phyloP scores from a whole-genome alignment of 2,888 invertebrate species.

The Aethes cnicana region DNA sequence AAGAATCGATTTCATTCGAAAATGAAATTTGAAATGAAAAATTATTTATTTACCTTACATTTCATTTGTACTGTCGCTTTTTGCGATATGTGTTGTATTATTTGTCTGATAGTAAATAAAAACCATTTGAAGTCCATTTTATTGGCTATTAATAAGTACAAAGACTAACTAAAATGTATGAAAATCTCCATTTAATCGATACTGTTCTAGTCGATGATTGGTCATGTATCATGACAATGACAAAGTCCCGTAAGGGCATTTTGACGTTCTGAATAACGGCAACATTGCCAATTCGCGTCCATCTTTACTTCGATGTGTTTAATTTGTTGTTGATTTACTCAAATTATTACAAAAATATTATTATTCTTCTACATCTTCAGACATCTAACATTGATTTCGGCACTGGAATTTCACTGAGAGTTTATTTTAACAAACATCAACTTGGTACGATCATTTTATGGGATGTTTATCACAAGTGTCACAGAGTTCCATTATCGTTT shows the following conservation, averaged over 20 bases:
- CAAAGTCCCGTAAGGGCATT: conserved; percentile 27
- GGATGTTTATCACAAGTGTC: conserved; percentile 66
- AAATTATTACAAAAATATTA: conserved; percentile 60
- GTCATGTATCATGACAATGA: conserved; percentile 12
- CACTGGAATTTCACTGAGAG: conserved; percentile 36
- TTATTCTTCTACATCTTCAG: conserved; percentile 36
- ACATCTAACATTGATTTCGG: conserved; percentile 36
- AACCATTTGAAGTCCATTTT: no score
- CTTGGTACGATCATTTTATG: conserved; percentile 45
- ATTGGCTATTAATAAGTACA: background rate
- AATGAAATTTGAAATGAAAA: no score
- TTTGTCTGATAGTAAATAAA: no score
- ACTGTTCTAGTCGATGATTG: background rate
- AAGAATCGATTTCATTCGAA: no score
- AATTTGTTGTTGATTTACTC: conserved; percentile 62
- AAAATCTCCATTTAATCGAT: background rate
- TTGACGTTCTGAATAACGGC: conserved; percentile 39
- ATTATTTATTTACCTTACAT: no score
- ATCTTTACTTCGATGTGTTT: conserved; percentile 80
- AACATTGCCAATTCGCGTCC: conserved; percentile 78
- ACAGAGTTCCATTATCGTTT: conserved; percentile 71
- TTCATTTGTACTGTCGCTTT: no score
- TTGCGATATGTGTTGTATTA: no score
- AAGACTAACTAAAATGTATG: background rate
- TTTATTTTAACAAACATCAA: conserved; percentile 43